phyloP scores from a whole-genome alignment of 2,797 vertebrate species.

The Phrynocephalus guinanensis region DNA sequence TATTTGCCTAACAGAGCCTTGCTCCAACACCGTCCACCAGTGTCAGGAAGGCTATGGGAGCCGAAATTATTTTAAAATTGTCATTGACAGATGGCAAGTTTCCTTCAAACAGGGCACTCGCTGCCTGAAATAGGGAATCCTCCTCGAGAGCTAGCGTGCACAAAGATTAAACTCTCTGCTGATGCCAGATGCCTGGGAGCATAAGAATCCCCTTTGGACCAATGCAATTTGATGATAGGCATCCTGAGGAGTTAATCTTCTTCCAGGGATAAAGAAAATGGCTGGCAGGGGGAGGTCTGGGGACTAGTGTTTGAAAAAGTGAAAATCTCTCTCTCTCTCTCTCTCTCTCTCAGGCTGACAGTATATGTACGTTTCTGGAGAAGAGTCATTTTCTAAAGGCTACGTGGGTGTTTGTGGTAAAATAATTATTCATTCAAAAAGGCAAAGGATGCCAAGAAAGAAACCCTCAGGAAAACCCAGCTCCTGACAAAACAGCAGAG shows the following conservation, averaged over 20 bases:
- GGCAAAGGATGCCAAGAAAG: too few species aligned
- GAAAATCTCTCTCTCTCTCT: not conserved
- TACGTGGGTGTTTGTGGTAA: too few species aligned
- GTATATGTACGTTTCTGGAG: not conserved
- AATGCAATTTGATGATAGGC: constrained; percentile 14
- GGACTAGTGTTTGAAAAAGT: not conserved
- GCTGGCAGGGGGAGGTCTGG: not conserved
- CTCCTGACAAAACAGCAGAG: too few species aligned
- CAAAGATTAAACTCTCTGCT: constrained; percentile 24
- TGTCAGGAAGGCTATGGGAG: constrained; percentile 5
- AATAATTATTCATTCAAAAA: too few species aligned
- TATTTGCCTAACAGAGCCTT: constrained; percentile 11
- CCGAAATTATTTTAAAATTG: not conserved
- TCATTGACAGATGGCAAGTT: constrained; percentile 22
- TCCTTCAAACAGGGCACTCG: constrained; percentile 32
- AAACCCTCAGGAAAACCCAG: too few species aligned
- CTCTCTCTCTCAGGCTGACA: not conserved
- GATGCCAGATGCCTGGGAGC: constrained; percentile 7
- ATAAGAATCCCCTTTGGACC: constrained; percentile 31
- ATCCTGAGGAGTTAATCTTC: constrained; percentile 30
- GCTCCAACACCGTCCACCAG: constrained; percentile 27
- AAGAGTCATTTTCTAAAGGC: not conserved
- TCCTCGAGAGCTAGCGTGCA: not conserved
- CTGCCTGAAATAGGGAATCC: constrained; percentile 11
- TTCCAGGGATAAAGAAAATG: constrained; percentile 18